Evolutionary conservation across 2,113 vertebrate species (phyloP), one percentile per base, ranked within the genome.

Genomic region (Saccopteryx bilineata): DNA sequence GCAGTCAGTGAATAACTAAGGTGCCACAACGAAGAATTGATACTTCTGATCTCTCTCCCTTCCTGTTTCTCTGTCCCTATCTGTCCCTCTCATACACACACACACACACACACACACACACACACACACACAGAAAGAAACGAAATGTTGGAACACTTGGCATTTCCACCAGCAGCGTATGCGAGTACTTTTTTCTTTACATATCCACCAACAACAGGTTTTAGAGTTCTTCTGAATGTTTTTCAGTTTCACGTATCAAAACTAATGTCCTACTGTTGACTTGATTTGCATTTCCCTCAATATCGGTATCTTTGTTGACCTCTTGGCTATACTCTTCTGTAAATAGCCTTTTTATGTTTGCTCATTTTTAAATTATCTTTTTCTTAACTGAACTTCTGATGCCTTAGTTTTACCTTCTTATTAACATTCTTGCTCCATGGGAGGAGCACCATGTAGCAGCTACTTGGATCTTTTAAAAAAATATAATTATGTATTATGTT

Each of bases 201-300:
- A 56, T 78, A 72, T 10, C 26, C 17, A 85, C 46, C 12, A 89
- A 33, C 7, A 56, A 24, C 39, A 83, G 52, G 24, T 89, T 78
- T 63, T 46, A 61, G 0, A 33, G 18, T 69, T 90, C 31, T 54
- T 87, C 63, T 78, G 48, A 89, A 60, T 63, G 39, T 79, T 84
- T 71, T 90, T 79, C 56, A 50, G 0, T 84, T 54, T 95, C 24
- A 58, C 14, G 9, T 69, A 56, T 48, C 78, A 69, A 75, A 46
- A 76, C n/a, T 84, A 58, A 76, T 83, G 15, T 18, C 69, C 31
- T 13, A 46, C 24, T 81, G 12, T 78, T 76, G 66, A 56, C 87
- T 84, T 89, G 63, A 79, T 89, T 81, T 86, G n/a, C 9, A 85
- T 91, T 91, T 92, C 72, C 39, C 54, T 94, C 23, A 52, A 17